Evolutionary conservation across 2,113 vertebrate genomes (phyloP), one percentile per base, ranked within the genome.

Genomic region (Malaclemys terrapin): DNA sequence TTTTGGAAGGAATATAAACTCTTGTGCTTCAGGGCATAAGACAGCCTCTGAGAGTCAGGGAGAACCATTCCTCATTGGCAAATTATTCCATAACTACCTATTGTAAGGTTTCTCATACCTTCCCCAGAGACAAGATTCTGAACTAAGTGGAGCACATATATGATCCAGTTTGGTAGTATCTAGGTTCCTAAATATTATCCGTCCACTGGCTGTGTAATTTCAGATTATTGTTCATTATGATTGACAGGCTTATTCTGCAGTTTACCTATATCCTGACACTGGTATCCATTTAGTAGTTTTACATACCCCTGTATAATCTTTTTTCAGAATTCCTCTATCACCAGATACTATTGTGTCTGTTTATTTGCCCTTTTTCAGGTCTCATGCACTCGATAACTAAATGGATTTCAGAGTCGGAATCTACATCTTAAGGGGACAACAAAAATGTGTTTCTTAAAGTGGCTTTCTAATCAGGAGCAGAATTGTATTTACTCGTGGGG

Each of bases 201-300:
- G 4, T 35, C 85, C 25, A 38, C 89, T 94, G 29, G 84, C 53
- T 89, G 87, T 87, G 56, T 59, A 69, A 94, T 89, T 42, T 93
- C 82, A 90, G 87, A 7, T 49, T 5, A 0, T 84, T 84, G 42
- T 16, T 49, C 80, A 93, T 93, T 42, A 56, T 90, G 42, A 85
- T 65, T 90, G 80, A 82, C 87, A 79, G 86, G 27, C 89, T 93
- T 84, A 59, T 47, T 82, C 50, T 94, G 19, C 59, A 31, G 87
- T 72, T 87, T 75, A 57, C 29, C 52, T 84, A 69, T 47, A 10
- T 93, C 92, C 91, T 94, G 4, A 13, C 47, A 52, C 75, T 79
- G 81, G 5, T 69, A 69, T 94, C 47, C 16, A 10, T 94, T 88
- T 82, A 79, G 79, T 9, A 76, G 8, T 91, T 93, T 91, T 11